Evolutionary conservation across 2,113 vertebrate genomes (phyloP).

Genomic region (Ailuropoda melanoleuca): DNA sequence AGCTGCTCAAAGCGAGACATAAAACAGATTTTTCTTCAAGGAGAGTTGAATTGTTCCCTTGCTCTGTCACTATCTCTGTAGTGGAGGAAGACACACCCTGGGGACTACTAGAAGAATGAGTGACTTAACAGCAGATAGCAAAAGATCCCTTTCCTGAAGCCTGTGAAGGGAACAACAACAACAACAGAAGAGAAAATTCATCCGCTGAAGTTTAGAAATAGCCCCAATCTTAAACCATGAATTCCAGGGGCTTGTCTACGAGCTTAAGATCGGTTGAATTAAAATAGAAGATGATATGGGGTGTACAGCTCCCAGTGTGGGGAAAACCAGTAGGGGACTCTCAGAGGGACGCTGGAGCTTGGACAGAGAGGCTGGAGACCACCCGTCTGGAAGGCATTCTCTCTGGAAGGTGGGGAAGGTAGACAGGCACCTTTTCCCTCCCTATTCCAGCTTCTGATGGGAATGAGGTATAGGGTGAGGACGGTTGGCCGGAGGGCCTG

Average conservation of each 20-base stretch:
- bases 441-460: neutral
- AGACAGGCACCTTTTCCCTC: neutral
- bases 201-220: neutral
- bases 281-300: neutral
- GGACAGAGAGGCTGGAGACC: neutral
- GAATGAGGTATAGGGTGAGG: neutral
- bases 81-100: neutral
- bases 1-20: neutral
- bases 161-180: neutral
- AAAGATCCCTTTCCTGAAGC: slow-evolving; percentile 25
- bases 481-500: neutral
- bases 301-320: neutral
- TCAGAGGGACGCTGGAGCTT: neutral
- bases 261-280: neutral
- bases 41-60: neutral
- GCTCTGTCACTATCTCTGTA: neutral
- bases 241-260: neutral
- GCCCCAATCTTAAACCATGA: neutral
- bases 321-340: neutral
- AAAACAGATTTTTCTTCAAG: neutral
- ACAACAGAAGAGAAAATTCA: neutral
- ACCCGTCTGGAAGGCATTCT: neutral
- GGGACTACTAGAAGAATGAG: neutral
- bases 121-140: neutral
- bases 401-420: neutral